These are phyloP conservation scores for Arvicanthis niloticus DNA, from an alignment of 2,113 vertebrate species.

Conservation along the genomic window DNA sequence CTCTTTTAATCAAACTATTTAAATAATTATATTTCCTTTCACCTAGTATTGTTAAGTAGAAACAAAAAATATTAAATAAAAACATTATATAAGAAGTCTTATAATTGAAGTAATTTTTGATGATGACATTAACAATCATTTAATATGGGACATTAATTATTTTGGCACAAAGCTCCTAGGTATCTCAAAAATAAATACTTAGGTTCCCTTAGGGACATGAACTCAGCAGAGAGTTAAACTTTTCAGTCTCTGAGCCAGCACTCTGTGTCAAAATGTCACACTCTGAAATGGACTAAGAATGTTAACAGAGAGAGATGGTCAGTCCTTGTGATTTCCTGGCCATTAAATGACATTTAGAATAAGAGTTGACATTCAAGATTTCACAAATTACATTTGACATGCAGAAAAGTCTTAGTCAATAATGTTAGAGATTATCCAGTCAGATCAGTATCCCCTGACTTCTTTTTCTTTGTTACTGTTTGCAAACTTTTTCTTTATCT, in stretches of 20 bases:
- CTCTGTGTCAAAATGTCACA: constrained; percentile 45
- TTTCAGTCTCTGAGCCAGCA: background rate
- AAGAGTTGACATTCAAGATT: background rate
- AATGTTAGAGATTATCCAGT: background rate
- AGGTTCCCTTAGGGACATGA: background rate
- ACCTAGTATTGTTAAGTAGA: background rate
- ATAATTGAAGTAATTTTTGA: background rate
- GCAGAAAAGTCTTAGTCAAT: background rate
- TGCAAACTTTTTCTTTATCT: background rate
- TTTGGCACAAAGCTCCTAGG: background rate
- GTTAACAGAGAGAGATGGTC: background rate
- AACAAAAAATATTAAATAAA: background rate
- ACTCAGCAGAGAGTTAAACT: background rate
- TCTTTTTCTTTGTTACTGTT: background rate
- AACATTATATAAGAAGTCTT: background rate
- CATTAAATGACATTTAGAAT: constrained; percentile 43
- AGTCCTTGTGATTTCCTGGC: background rate
- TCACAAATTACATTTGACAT: constrained; percentile 15
- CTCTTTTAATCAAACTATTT: background rate
- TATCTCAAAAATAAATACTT: constrained; percentile 39
- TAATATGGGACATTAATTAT: background rate
- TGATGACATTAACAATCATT: constrained; percentile 5
- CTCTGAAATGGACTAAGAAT: constrained; percentile 14
- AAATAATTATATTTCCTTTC: background rate
- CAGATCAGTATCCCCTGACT: background rate